Evolutionary conservation across 2,888 invertebrate genomes (phyloP), one percentile per base, ranked within the genome.

Genomic region (Herminia tarsipennalis): DNA sequence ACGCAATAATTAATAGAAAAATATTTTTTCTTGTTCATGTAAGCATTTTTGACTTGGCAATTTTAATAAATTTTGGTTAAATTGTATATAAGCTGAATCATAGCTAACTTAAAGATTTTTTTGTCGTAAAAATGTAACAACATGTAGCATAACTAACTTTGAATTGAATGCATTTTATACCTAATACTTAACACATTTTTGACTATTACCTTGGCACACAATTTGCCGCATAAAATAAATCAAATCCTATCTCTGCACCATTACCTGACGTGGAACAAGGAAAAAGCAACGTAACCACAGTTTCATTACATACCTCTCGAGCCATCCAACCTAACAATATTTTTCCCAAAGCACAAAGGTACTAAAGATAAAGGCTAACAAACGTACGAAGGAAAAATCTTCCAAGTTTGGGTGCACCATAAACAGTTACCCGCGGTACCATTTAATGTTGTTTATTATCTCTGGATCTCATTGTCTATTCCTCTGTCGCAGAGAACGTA

Each of bases 391-490:
- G 30, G 43, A 64, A 63, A 57, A 52, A 39, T 35, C 38, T 22
- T 35, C 28, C 14, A 22, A 40, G 24, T 40, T 45, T 40, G 30
- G 30, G 30, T 42, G 24, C 37, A 49, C 46, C 40, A 43, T 52
- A 62, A 63, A 53, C 38, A 36, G 41, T 43, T 36, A 48, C 44
- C 41, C 36, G 27, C 24, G 25, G 45, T 49, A 45, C 27, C 29
- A 45, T 47, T 44, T 38, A 34, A 52, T 51, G 53, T 61, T 63
- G 46, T 68, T 67, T 66, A 65, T 61, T 50, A 40, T 56, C 29
- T 44, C 40, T 40, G 44, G 47, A 50, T 55, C 59, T 69, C 56
- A 68, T 73, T 67, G 58, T 58, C 58, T 66, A 70, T 67, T 71
- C 63, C 51, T 41, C 35, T 46, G 59, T 44, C 54, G 60, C 56